Percentiles rank a stretch among this genome's conserved stretches.
phyloP scores from a whole-genome alignment of 2,113 vertebrate genomes.

The Mormoops blainvillei region DNA sequence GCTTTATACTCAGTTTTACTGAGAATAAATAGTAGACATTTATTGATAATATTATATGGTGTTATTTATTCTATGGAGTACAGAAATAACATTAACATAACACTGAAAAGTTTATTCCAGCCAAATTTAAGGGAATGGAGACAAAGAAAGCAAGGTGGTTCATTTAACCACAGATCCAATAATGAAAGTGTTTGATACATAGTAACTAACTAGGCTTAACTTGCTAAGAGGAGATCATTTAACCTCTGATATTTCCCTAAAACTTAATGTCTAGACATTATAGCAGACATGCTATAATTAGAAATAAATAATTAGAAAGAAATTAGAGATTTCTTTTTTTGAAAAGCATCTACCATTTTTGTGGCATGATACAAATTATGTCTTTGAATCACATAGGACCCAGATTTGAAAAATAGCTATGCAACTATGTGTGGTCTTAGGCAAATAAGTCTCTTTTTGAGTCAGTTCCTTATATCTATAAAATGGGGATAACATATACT shows the following conservation, averaged over 20 bases:
- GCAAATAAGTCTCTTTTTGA: background rate
- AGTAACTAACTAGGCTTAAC: background rate
- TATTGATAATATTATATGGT: background rate
- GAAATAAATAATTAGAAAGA: too few species aligned
- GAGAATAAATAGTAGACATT: conserved; percentile 7
- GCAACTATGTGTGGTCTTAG: background rate
- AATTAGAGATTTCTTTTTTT: background rate
- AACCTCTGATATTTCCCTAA: background rate
- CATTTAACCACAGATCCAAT: background rate
- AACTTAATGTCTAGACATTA: background rate
- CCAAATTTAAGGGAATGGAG: background rate
- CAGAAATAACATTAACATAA: background rate
- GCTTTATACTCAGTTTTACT: background rate
- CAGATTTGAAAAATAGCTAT: background rate
- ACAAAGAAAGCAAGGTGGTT: background rate
- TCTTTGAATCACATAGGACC: background rate
- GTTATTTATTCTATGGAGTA: background rate
- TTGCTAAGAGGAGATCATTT: background rate
- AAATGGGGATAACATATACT: background rate
- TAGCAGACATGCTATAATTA: background rate
- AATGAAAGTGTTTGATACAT: background rate
- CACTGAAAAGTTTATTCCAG: background rate
- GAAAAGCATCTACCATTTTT: background rate
- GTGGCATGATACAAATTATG: background rate
- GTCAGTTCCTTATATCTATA: background rate